Conservation (phyloP, 2,888 invertebrate species). For the Cantharis lateralis region DNA sequence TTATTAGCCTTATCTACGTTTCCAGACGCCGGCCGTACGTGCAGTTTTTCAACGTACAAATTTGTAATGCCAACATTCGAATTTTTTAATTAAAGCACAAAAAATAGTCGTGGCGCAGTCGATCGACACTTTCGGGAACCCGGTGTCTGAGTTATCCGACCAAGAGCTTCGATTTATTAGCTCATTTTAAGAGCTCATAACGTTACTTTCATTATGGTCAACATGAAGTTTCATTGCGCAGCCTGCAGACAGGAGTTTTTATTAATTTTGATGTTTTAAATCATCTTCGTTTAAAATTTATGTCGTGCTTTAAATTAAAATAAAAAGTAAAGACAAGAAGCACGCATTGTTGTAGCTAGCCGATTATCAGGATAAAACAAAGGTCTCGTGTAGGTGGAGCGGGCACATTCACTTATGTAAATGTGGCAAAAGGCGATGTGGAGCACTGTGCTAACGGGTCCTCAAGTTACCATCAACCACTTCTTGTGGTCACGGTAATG, state of each 20-base stretch:
- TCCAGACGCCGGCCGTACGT: slow-evolving; percentile 28
- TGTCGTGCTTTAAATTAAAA: background rate
- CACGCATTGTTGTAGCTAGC: slow-evolving; percentile 20
- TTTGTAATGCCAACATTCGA: background rate
- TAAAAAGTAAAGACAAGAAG: slow-evolving; percentile 15
- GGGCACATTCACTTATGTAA: slow-evolving; percentile 32
- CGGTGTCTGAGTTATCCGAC: background rate
- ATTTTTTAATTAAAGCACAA: background rate
- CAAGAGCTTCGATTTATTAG: background rate
- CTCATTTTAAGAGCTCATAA: background rate
- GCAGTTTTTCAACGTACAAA: background rate
- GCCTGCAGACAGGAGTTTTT: background rate
- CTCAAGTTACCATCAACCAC: slow-evolving; percentile 18
- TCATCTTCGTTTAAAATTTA: background rate
- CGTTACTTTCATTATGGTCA: background rate
- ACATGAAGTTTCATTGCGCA: background rate
- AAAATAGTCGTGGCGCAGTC: background rate
- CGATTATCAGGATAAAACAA: slow-evolving; percentile 25
- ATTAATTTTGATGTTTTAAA: background rate
- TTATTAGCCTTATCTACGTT: slow-evolving; percentile 34
- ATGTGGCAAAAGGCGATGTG: slow-evolving; percentile 30
- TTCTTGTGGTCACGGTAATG: slow-evolving; percentile 22
- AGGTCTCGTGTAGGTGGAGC: slow-evolving; percentile 26
- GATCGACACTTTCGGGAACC: background rate
- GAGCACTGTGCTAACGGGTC: slow-evolving; percentile 37